Percentiles rank a stretch among this genome's conserved stretches.
Evolutionary conservation across 2,797 vertebrate genomes (phyloP).

Genomic region (Poecilia picta): DNA sequence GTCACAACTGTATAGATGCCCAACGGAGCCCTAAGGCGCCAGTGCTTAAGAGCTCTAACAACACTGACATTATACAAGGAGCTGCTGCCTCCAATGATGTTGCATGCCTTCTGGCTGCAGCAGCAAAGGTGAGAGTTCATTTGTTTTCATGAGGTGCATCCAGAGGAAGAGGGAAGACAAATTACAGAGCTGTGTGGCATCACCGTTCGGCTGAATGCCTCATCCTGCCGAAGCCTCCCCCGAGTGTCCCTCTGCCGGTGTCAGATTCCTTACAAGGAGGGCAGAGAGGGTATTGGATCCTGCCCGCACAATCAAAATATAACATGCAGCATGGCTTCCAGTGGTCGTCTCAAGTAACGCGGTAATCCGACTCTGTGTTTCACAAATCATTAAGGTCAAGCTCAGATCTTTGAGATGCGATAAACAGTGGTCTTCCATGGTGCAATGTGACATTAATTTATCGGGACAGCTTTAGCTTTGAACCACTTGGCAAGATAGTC

Average conservation of each 20-base stretch:
- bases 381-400: constrained; percentile 72
- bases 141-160: constrained; percentile 79
- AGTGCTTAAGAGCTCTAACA: constrained; percentile 60
- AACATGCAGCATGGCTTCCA: constrained; percentile 67
- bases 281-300: constrained; percentile 71
- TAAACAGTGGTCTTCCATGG: constrained; percentile 56
- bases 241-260: constrained; percentile 68
- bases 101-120: constrained; percentile 58
- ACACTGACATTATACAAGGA: constrained; percentile 52
- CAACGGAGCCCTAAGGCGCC: constrained; percentile 40
- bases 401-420: constrained; percentile 59
- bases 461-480: constrained; percentile 63
- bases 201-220: constrained; percentile 73
- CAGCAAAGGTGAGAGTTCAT: constrained; percentile 79
- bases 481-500: constrained; percentile 58
- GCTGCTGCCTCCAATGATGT: constrained; percentile 60
- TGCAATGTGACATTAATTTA: constrained; percentile 35
- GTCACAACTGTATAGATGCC: constrained; percentile 35
- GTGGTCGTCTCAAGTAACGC: constrained; percentile 56
- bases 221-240: constrained; percentile 66
- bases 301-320: constrained; percentile 79
- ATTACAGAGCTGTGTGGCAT: constrained; percentile 66
- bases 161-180: constrained; percentile 76
- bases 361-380: constrained; percentile 62
- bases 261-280: constrained; percentile 69